phyloP scores from a whole-genome alignment of 2,888 invertebrate species.

The Cephus spinipes region DNA sequence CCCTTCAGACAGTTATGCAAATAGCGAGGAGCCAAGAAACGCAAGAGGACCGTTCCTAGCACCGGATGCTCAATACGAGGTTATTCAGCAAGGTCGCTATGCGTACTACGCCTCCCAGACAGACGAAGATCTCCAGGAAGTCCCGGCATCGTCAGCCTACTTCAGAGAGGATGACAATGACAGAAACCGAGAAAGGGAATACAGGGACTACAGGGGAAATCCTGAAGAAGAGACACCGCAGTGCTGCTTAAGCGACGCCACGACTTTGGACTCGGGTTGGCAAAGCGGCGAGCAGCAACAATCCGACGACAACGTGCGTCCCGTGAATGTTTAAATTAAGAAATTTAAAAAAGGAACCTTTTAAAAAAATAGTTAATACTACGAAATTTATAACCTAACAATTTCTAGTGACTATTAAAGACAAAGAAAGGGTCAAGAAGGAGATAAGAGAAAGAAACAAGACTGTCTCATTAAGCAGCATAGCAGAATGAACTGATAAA shows the following conservation, averaged over 20 bases:
- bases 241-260: conserved; percentile 72
- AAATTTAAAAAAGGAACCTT: background rate
- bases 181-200: conserved; percentile 64
- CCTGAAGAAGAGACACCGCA: conserved; percentile 62
- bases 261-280: conserved; percentile 78
- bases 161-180: conserved; percentile 44
- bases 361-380: background rate
- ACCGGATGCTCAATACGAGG: conserved; percentile 75
- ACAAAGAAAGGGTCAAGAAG: background rate
- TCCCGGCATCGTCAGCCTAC: conserved; percentile 40
- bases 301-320: conserved; percentile 55
- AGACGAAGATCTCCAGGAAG: conserved; percentile 52
- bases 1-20: conserved; percentile 51
- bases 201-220: conserved; percentile 66
- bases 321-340: conserved; percentile 54
- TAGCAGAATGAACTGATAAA: background rate
- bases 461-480: conserved; percentile 6
- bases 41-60: conserved; percentile 68
- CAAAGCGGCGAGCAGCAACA: conserved; percentile 71
- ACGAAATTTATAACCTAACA: background rate
- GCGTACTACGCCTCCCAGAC: conserved; percentile 52
- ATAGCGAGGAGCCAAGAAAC: conserved; percentile 53
- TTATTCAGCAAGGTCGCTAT: conserved; percentile 67
- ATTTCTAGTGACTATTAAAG: background rate
- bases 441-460: conserved; percentile 7